Evolutionary conservation across 2,888 invertebrate genomes (phyloP).

Genomic region (Stenchaetothrips biformis): DNA sequence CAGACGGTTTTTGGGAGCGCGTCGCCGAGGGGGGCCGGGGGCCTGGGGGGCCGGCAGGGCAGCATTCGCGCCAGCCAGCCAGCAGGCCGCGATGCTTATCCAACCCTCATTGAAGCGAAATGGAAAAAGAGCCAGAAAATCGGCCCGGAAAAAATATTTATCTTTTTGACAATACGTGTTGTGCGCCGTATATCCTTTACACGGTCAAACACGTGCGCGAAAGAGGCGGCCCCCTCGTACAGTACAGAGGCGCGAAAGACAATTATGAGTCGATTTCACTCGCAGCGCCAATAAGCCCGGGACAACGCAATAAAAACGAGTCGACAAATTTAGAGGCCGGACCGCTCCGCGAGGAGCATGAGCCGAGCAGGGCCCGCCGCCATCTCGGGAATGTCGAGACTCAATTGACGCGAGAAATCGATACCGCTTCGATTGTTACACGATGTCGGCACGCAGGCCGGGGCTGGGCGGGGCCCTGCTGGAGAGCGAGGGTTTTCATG

Average conservation of each 20-base stretch:
- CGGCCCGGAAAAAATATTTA: too few species aligned
- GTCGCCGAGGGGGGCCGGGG: not conserved
- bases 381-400: not conserved
- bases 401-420: constrained; percentile 24
- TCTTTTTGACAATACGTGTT: too few species aligned
- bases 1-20: constrained; percentile 17
- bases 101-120: not conserved
- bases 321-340: constrained; percentile 6
- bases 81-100: not conserved
- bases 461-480: not conserved
- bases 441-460: not conserved
- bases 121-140: too few species aligned
- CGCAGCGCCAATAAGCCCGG: too few species aligned
- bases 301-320: constrained; percentile 1
- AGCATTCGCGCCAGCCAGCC: not conserved
- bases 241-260: not conserved
- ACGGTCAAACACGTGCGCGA: too few species aligned
- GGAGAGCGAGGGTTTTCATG: not conserved
- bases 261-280: not conserved
- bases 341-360: not conserved
- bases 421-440: constrained; percentile 16
- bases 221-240: too few species aligned
- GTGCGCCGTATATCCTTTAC: too few species aligned
- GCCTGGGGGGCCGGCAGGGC: not conserved
- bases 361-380: not conserved